Conservation (phyloP, 1,140 invertebrate genomes). For the Dinoponera quadriceps region DNA sequence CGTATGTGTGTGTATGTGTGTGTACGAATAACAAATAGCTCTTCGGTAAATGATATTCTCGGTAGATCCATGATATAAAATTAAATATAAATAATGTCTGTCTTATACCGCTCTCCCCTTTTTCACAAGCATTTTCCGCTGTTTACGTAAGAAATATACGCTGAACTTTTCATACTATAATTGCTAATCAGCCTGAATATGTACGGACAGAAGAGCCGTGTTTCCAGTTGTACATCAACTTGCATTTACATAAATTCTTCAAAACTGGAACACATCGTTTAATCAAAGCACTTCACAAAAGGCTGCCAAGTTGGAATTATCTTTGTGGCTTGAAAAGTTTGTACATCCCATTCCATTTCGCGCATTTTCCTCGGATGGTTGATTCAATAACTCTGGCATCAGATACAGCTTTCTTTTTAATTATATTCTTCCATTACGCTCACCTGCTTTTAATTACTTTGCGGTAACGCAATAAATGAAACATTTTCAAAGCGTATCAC, state of each 20-base stretch:
- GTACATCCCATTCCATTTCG: constrained; percentile 7
- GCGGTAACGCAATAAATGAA: not conserved
- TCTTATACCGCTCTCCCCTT: not conserved
- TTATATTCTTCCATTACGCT: constrained; percentile 20
- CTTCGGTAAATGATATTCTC: not conserved
- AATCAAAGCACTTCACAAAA: constrained; percentile 20
- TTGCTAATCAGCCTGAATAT: not conserved
- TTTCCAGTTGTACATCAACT: not conserved
- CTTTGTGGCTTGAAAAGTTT: constrained; percentile 18
- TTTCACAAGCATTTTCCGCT: not conserved
- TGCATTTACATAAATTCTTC: not conserved
- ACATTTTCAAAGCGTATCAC: not conserved
- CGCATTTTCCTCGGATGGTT: not conserved
- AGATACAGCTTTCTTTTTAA: constrained; percentile 16
- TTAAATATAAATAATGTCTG: too few relatives aligned
- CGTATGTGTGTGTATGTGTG: too few relatives aligned
- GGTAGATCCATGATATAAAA: too few relatives aligned
- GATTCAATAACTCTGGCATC: constrained; percentile 19
- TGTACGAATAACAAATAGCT: not conserved
- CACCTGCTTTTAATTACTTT: constrained; percentile 29
- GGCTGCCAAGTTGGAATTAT: not conserved
- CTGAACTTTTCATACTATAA: not conserved
- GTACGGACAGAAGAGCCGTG: not conserved
- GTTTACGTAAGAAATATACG: not conserved
- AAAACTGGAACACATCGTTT: constrained; percentile 14